phyloP scores from a whole-genome alignment of 2,888 invertebrate species.

The Tineola bisselliella region DNA sequence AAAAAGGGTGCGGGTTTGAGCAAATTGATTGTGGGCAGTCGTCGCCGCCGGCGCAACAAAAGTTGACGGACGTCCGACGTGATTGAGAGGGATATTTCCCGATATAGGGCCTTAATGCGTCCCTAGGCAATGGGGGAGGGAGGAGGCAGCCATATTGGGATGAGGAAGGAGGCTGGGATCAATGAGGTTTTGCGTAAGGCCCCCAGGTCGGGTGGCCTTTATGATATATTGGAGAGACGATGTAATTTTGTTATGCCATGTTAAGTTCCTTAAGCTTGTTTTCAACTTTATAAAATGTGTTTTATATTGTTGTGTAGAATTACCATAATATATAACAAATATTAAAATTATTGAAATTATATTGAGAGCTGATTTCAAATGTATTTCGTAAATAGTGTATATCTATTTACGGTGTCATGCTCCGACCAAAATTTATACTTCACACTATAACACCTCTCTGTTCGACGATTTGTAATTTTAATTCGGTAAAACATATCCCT shows the following conservation, averaged over 20 bases:
- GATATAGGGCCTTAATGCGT: slow-evolving; percentile 51
- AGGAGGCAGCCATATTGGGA: slow-evolving; percentile 13
- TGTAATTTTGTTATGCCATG: not conserved
- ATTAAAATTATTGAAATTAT: too few species aligned
- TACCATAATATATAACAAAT: too few species aligned
- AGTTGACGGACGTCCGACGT: slow-evolving; percentile 54
- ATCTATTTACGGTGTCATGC: too few species aligned
- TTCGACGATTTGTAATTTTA: too few species aligned
- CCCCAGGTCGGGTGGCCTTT: slow-evolving; percentile 18
- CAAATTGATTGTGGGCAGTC: slow-evolving; percentile 8
- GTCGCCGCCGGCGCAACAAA: slow-evolving; percentile 34
- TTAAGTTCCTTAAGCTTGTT: not conserved
- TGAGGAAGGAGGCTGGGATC: slow-evolving; percentile 20
- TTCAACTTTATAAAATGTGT: not conserved
- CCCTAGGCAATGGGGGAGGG: slow-evolving; percentile 29
- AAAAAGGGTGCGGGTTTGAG: not conserved
- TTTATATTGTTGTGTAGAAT: too few species aligned
- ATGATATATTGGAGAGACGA: slow-evolving; percentile 7
- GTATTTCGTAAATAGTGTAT: too few species aligned
- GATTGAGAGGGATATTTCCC: slow-evolving; percentile 44
- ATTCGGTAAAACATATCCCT: too few species aligned
- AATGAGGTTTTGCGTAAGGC: slow-evolving; percentile 34
- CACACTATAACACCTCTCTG: too few species aligned
- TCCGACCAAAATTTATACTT: too few species aligned
- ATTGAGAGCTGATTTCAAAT: too few species aligned